phyloP scores from a whole-genome alignment of 2,113 vertebrate genomes.

The Melospiza melodia region DNA sequence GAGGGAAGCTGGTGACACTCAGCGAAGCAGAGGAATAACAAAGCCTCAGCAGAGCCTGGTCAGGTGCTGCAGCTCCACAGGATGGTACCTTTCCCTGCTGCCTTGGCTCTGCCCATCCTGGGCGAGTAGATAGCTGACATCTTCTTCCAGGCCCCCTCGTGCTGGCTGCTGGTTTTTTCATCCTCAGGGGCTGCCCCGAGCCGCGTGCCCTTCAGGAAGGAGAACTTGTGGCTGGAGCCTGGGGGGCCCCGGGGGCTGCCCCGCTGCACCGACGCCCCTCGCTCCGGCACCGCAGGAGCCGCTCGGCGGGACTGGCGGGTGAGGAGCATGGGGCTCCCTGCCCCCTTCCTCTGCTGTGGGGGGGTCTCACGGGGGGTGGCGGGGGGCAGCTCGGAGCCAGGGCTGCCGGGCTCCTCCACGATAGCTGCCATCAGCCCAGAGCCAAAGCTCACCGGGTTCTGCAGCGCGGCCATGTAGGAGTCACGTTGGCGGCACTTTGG shows the following conservation, averaged over 20 bases:
- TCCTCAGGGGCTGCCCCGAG: conserved; percentile 4
- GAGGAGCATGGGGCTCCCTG: neutral
- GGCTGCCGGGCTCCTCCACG: conserved; percentile 70
- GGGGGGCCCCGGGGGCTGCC: neutral
- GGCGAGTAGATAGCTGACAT: conserved; percentile 81
- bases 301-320: neutral
- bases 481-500: conserved; percentile 77
- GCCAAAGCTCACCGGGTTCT: conserved; percentile 70
- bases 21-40: neutral
- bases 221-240: conserved; percentile 76
- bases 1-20: neutral
- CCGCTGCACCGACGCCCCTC: neutral
- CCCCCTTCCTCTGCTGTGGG: neutral
- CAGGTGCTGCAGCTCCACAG: rapidly evolving
- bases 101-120: conserved; percentile 74
- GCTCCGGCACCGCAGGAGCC: neutral
- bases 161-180: conserved; percentile 63
- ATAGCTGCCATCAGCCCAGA: conserved; percentile 67
- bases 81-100: conserved; percentile 77
- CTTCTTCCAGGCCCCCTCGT: conserved; percentile 81
- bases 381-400: neutral
- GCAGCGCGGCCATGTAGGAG: conserved; percentile 76
- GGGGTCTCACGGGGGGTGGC: neutral
- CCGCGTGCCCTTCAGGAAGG: conserved; percentile 74
- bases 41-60: neutral